Percentiles rank a stretch among this genome's conserved stretches.
Evolutionary conservation across 2,113 vertebrate species (phyloP).

Genomic region (Lepisosteus oculatus): DNA sequence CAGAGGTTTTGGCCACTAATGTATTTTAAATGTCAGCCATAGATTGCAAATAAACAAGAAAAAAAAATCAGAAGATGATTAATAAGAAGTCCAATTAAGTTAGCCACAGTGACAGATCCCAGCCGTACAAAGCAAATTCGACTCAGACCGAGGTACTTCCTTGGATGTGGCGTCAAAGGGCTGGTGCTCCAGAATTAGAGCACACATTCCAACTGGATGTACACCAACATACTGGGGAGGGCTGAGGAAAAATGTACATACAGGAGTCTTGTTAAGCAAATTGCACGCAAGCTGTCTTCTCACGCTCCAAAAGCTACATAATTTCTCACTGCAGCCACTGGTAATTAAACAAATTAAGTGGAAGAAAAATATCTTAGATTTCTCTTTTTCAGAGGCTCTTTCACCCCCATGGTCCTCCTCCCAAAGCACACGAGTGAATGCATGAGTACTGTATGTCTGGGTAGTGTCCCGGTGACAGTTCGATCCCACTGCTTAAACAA

Average conservation of each 20-base stretch:
- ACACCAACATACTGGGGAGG: background rate
- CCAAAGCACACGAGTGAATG: constrained; percentile 11
- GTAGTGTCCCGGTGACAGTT: constrained; percentile 49
- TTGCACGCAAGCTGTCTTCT: background rate
- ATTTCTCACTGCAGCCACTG: background rate
- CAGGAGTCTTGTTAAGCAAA: too few relatives aligned
- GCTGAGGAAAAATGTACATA: too few relatives aligned
- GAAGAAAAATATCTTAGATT: constrained; percentile 9
- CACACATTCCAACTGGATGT: background rate
- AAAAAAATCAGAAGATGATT: background rate
- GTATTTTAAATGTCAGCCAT: background rate
- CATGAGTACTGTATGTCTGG: constrained; percentile 42
- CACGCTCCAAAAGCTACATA: background rate
- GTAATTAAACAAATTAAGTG: constrained; percentile 1
- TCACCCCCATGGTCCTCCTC: too few relatives aligned
- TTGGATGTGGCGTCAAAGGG: background rate
- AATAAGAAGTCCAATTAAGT: constrained; percentile 14
- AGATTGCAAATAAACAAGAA: constrained; percentile 2
- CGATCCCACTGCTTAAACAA: constrained; percentile 42
- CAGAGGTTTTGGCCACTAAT: constrained; percentile 3
- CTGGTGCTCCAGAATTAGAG: background rate
- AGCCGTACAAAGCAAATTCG: constrained; percentile 11
- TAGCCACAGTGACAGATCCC: constrained; percentile 19
- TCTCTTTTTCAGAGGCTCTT: background rate
- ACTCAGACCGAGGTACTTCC: background rate